Evolutionary conservation across 2,888 invertebrate species (phyloP).

Genomic region (Aleiodes testaceus): DNA sequence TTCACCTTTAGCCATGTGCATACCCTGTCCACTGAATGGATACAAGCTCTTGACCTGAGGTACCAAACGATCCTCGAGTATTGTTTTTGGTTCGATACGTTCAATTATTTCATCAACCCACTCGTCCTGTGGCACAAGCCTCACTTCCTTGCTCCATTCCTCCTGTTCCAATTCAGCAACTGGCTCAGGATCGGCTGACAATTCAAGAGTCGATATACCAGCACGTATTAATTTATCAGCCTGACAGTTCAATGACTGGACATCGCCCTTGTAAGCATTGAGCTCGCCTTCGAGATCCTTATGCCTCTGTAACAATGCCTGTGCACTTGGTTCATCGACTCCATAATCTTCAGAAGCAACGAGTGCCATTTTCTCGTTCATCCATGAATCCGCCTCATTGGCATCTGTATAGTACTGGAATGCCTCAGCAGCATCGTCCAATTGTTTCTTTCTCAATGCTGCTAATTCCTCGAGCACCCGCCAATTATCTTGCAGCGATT

Average conservation of each 20-base stretch:
- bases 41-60: slow-evolving; percentile 92
- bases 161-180: slow-evolving; percentile 72
- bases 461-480: slow-evolving; percentile 89
- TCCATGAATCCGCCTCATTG: slow-evolving; percentile 98
- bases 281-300: slow-evolving; percentile 91
- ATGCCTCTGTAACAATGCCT: slow-evolving; percentile 90
- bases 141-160: slow-evolving; percentile 79
- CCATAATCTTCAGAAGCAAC: slow-evolving; percentile 93
- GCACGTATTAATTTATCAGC: slow-evolving; percentile 84
- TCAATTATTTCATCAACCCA: slow-evolving; percentile 95
- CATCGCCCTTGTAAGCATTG: slow-evolving; percentile 90
- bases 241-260: slow-evolving; percentile 85
- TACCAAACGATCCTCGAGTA: slow-evolving; percentile 88
- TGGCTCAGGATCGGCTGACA: slow-evolving; percentile 68
- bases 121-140: slow-evolving; percentile 91
- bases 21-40: slow-evolving; percentile 93
- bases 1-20: slow-evolving; percentile 93
- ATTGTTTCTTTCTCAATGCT: slow-evolving; percentile 81
- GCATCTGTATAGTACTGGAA: slow-evolving; percentile 98
- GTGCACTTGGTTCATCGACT: slow-evolving; percentile 92
- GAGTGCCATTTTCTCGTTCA: slow-evolving; percentile 95
- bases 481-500: slow-evolving; percentile 90
- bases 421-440: slow-evolving; percentile 92
- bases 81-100: slow-evolving; percentile 87
- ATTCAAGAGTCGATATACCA: slow-evolving; percentile 82